Evolutionary conservation across 2,797 vertebrate genomes (phyloP).

Genomic region (Cuculus canorus): DNA sequence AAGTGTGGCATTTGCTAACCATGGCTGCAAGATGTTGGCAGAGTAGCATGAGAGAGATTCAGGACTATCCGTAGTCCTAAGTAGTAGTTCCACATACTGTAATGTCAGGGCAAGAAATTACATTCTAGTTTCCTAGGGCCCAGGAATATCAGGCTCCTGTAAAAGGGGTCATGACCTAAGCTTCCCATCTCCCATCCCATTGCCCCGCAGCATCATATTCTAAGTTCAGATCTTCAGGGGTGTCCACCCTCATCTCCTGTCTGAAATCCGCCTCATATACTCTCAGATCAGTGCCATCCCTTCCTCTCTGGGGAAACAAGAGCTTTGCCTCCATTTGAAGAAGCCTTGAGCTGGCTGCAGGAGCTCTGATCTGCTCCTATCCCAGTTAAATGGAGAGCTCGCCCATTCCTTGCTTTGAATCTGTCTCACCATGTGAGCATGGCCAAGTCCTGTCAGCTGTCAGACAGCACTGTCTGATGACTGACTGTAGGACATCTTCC

Average conservation of each 20-base stretch:
- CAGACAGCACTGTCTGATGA: rapidly evolving
- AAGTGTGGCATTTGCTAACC: background rate
- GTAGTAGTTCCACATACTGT: background rate
- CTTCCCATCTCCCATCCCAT: background rate
- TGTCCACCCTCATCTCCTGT: background rate
- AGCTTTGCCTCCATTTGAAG: background rate
- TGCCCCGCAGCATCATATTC: background rate
- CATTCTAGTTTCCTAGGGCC: background rate
- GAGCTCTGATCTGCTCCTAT: background rate
- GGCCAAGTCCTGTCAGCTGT: background rate
- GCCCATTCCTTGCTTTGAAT: background rate
- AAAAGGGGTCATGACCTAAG: background rate
- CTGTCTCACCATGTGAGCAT: rapidly evolving
- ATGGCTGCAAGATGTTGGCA: background rate
- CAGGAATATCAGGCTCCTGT: background rate
- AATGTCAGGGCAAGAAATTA: background rate
- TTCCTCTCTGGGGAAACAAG: background rate
- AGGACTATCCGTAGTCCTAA: background rate
- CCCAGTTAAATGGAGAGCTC: background rate
- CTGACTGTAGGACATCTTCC: background rate
- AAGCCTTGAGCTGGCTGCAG: background rate
- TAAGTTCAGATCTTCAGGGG: background rate
- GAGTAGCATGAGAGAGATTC: background rate
- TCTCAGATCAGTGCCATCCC: background rate
- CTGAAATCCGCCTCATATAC: background rate